phyloP scores from a whole-genome alignment of 1,140 invertebrate species.

The Dysdera silvatica region DNA sequence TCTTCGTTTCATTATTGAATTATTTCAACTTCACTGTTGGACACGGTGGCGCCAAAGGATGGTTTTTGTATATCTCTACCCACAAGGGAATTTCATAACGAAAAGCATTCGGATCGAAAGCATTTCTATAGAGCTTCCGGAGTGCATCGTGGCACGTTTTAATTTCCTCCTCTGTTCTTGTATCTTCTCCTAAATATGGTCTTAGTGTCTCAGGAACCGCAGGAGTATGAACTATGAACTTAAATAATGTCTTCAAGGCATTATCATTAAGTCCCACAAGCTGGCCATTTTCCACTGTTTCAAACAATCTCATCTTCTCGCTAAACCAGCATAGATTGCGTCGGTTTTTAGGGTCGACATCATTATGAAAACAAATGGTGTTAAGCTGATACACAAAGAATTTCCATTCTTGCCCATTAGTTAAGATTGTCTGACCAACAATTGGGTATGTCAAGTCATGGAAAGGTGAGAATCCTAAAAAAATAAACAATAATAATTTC shows the following conservation, averaged over 20 bases:
- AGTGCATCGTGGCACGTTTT: slow-evolving; percentile 57
- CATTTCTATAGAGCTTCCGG: slow-evolving; percentile 55
- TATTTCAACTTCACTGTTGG: slow-evolving; percentile 10
- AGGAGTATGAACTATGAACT: slow-evolving; percentile 65
- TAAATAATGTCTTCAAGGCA: slow-evolving; percentile 62
- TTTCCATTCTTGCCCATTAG: slow-evolving; percentile 71
- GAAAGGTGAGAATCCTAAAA: slow-evolving; percentile 71
- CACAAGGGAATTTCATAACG: slow-evolving; percentile 62
- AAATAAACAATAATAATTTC: slow-evolving; percentile 37
- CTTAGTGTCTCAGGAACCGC: slow-evolving; percentile 56
- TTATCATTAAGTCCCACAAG: slow-evolving; percentile 68
- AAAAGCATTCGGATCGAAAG: slow-evolving; percentile 55
- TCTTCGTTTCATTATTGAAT: neutral
- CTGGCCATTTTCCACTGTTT: slow-evolving; percentile 60
- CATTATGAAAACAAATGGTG: slow-evolving; percentile 58
- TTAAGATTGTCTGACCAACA: slow-evolving; percentile 70
- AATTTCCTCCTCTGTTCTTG: slow-evolving; percentile 53
- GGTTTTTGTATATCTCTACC: slow-evolving; percentile 59
- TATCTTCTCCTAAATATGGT: slow-evolving; percentile 63
- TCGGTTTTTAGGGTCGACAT: slow-evolving; percentile 55
- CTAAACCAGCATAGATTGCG: slow-evolving; percentile 76
- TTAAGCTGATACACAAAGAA: slow-evolving; percentile 85
- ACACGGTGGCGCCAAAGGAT: slow-evolving; percentile 19
- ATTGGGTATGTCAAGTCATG: slow-evolving; percentile 83
- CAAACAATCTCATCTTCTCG: slow-evolving; percentile 61